phyloP scores from a whole-genome alignment of 2,113 vertebrate genomes.

The Sylvicapra grimmia region DNA sequence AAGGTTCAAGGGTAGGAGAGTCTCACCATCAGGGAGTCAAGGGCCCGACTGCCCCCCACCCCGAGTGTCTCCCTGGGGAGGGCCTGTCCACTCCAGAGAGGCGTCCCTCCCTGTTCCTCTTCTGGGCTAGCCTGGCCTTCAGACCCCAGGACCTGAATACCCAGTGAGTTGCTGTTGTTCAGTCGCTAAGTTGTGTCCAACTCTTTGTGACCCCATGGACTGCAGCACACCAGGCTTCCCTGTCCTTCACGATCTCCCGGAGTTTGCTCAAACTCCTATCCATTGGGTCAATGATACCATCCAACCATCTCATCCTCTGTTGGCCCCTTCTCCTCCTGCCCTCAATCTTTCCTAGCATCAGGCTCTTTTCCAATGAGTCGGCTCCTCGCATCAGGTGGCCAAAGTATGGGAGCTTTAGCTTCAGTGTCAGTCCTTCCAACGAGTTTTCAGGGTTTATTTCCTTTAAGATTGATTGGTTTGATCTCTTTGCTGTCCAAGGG shows the following conservation, averaged over 20 bases:
- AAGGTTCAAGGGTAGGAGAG: background rate
- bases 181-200: background rate
- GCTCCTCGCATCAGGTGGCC: background rate
- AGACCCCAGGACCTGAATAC: background rate
- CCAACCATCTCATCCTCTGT: background rate
- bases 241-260: background rate
- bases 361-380: background rate
- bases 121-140: background rate
- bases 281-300: background rate
- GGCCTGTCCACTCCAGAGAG: background rate
- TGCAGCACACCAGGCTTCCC: background rate
- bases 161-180: background rate
- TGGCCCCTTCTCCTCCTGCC: background rate
- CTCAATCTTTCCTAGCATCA: background rate
- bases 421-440: background rate
- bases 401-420: background rate
- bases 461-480: background rate
- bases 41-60: too few species aligned
- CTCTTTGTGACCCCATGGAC: background rate
- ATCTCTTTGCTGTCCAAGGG: background rate
- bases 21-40: background rate
- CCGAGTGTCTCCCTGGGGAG: accelerated
- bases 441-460: background rate
- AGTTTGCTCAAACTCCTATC: background rate
- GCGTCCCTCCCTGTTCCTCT: background rate